Evolutionary conservation across 2,797 vertebrate species (phyloP).

Genomic region (Malacoraja senta): DNA sequence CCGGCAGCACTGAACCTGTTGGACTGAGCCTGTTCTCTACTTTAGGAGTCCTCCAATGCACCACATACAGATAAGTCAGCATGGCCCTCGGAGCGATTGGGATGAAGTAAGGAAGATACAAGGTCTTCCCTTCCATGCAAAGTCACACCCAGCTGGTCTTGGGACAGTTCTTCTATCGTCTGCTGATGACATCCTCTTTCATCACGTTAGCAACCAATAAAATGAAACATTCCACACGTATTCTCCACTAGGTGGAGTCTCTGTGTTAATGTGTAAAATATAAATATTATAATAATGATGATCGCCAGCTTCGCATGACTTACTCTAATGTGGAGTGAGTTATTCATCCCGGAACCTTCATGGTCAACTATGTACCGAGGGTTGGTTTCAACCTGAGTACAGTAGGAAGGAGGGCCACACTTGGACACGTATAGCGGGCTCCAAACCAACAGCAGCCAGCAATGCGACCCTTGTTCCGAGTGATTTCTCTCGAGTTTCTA

Average conservation of each 20-base stretch:
- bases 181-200: neutral
- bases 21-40: neutral
- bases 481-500: neutral
- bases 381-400: neutral
- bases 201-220: neutral
- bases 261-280: neutral
- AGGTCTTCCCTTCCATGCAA: neutral
- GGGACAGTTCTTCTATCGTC: neutral
- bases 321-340: neutral
- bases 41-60: neutral
- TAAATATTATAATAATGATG: neutral
- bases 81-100: too few species aligned
- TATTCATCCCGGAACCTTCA: neutral
- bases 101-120: too few species aligned
- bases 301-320: neutral
- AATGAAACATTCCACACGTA: neutral
- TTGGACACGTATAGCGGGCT: neutral
- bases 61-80: neutral
- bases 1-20: too few species aligned
- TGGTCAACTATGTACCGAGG: too few species aligned
- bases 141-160: neutral
- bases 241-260: slow-evolving; percentile 12
- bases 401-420: neutral
- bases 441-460: too few species aligned
- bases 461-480: neutral